Conservation (phyloP, 2,113 vertebrate genomes). For the Abramis brama region DNA sequence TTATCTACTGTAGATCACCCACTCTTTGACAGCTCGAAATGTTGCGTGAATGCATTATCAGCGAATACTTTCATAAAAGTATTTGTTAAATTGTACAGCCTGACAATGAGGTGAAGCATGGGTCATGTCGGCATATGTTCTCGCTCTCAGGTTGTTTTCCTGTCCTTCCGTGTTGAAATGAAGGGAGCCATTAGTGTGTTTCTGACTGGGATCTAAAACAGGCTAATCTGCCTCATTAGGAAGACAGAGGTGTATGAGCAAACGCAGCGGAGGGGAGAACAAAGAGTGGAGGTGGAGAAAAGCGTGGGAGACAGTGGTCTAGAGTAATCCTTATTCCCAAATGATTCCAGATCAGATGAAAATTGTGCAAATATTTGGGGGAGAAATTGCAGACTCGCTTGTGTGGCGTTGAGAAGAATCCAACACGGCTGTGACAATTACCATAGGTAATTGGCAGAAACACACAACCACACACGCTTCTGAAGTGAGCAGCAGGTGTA, state of each 20-base stretch:
- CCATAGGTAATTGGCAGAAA: slow-evolving; percentile 1
- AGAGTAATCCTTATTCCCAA: slow-evolving; percentile 55
- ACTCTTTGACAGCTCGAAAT: slow-evolving; percentile 32
- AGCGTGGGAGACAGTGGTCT: slow-evolving; percentile 30
- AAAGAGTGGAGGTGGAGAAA: slow-evolving; percentile 35
- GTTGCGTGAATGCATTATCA: slow-evolving; percentile 37
- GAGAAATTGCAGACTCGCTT: slow-evolving; percentile 15
- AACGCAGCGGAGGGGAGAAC: slow-evolving; percentile 28
- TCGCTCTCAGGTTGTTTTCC: slow-evolving; percentile 5
- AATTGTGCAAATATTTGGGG: slow-evolving; percentile 55
- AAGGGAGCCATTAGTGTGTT: slow-evolving; percentile 16
- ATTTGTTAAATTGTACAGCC: slow-evolving; percentile 27
- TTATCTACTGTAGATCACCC: background rate
- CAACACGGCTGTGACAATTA: slow-evolving; percentile 11
- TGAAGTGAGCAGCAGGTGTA: slow-evolving; percentile 2
- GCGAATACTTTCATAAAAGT: background rate
- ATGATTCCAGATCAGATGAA: slow-evolving; percentile 36
- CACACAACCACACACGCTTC: background rate
- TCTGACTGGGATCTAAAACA: slow-evolving; percentile 32
- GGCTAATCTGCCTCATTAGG: slow-evolving; percentile 44
- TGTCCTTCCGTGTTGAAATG: slow-evolving; percentile 14
- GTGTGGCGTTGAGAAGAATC: slow-evolving; percentile 38
- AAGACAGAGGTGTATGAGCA: slow-evolving; percentile 36
- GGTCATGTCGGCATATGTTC: slow-evolving; percentile 14
- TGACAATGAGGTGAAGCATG: slow-evolving; percentile 23